Evolutionary conservation across 1,140 invertebrate species (phyloP), one percentile per base, ranked within the genome.

Genomic region (Nebria ingens): DNA sequence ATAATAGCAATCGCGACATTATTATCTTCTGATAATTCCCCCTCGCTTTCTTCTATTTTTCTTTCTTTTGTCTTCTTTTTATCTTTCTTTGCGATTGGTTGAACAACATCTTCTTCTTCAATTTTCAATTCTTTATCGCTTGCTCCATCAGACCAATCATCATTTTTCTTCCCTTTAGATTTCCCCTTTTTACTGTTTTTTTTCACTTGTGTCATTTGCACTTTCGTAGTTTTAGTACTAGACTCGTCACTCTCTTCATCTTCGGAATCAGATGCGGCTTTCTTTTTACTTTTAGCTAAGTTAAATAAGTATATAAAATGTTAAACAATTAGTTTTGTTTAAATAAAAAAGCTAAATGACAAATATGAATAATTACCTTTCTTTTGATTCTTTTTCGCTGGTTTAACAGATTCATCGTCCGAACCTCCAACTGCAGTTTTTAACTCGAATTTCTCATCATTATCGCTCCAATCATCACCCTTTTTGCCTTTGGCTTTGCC

Each of bases 141-240:
- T 22, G 71, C 72, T 57, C 73, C 71, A 64, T 74, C 75, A 21
- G 73, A 74, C 73, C 73, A 76, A 56, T 75, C 71, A 64, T 75
- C 73, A 66, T 70, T 68, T 60, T 75, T 76, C 52, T 75, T 76
- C 21, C 68, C 69, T 70, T 74, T 75, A 19, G 70, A 73, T 74
- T 50, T 59, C 73, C 72, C 72, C 63, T 76, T 76, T 64, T 75
- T 75, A 54, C 67, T 69, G 57, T 50, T 65, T 62, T 74, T 74
- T 9, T 64, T 57, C 15, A 61, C 57, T 38, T 62, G 21, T 51
- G 68, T 71, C 52, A 67, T 59, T 49, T 65, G 52, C 23, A 61
- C 65, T 60, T 59, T 71, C 49, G 66, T 65, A 2, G 65, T 53
- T 64, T 68, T 71, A 53, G 65, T 70, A 64, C 54, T 54, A 60